Conservation (phyloP, 2,113 vertebrate genomes). For the Bothrops jararaca region DNA sequence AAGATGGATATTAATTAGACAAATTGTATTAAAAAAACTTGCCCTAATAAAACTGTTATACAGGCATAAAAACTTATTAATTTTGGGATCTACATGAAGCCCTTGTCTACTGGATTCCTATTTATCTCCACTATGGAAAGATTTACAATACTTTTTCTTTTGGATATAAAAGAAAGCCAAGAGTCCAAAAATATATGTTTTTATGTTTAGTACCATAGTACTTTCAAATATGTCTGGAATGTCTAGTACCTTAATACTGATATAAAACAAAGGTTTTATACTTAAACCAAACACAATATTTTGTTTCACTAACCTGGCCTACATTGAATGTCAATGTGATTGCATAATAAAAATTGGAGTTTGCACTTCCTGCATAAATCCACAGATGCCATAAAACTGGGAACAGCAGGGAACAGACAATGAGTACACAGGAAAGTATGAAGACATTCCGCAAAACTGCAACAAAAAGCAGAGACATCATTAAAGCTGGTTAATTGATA, state of each 20-base stretch:
- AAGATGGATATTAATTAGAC: background rate
- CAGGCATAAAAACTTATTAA: background rate
- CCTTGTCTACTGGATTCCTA: background rate
- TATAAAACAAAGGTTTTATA: background rate
- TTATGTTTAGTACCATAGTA: background rate
- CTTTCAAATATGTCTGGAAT: background rate
- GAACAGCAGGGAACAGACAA: constrained; percentile 92
- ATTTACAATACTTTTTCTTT: background rate
- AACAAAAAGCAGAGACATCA: constrained; percentile 43
- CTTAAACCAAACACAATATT: background rate
- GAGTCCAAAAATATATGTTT: background rate
- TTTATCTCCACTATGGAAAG: background rate
- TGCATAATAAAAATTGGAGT: constrained; percentile 99
- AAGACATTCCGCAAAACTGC: constrained; percentile 94
- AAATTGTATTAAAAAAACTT: background rate
- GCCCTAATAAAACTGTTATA: background rate
- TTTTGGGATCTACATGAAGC: background rate
- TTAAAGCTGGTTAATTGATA: constrained; percentile 11
- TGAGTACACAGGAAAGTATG: constrained; percentile 86
- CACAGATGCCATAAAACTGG: constrained; percentile 98
- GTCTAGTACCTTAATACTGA: background rate
- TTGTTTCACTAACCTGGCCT: constrained; percentile 81
- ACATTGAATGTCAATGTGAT: constrained; percentile 95
- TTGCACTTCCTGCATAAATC: constrained; percentile 98
- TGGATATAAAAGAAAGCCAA: background rate